These are phyloP conservation scores for Zoanthus sociatus DNA, from an alignment of 92 coral and sea anemone genomes.

Conservation along the genomic window DNA sequence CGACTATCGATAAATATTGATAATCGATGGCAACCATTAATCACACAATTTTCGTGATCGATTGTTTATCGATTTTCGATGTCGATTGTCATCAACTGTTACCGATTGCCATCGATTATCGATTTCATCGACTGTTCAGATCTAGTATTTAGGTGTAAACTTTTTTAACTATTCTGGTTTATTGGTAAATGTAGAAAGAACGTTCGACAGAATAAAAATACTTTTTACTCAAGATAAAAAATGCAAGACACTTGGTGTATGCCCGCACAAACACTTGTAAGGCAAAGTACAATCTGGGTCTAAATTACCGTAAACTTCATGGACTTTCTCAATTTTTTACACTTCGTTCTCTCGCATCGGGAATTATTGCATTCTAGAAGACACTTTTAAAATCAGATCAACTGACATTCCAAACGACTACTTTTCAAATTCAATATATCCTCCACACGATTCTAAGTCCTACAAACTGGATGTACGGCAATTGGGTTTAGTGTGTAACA, in stretches of 20 bases:
- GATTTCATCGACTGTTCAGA: too few relatives aligned
- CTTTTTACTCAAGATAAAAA: not conserved
- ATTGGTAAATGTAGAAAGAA: not conserved
- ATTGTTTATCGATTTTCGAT: too few relatives aligned
- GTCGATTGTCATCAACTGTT: too few relatives aligned
- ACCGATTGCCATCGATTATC: too few relatives aligned
- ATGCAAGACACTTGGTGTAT: not conserved
- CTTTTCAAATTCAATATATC: constrained; percentile 23
- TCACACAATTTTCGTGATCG: too few relatives aligned
- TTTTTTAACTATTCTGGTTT: not conserved
- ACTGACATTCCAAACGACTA: constrained; percentile 24
- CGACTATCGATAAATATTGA: too few relatives aligned
- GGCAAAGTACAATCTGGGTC: not conserved
- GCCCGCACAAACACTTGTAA: not conserved
- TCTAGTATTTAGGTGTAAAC: not conserved
- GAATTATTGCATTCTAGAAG: not conserved
- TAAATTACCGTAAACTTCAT: not conserved
- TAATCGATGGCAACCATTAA: too few relatives aligned
- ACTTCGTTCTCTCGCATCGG: not conserved
- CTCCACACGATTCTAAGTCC: not conserved
- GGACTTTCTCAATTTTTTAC: not conserved
- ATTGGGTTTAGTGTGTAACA: not conserved
- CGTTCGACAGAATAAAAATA: not conserved
- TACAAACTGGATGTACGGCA: not conserved
- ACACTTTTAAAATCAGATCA: not conserved